Evolutionary conservation across 2,888 invertebrate species (phyloP), one percentile per base, ranked within the genome.

Genomic region (Geophilus truncorum): DNA sequence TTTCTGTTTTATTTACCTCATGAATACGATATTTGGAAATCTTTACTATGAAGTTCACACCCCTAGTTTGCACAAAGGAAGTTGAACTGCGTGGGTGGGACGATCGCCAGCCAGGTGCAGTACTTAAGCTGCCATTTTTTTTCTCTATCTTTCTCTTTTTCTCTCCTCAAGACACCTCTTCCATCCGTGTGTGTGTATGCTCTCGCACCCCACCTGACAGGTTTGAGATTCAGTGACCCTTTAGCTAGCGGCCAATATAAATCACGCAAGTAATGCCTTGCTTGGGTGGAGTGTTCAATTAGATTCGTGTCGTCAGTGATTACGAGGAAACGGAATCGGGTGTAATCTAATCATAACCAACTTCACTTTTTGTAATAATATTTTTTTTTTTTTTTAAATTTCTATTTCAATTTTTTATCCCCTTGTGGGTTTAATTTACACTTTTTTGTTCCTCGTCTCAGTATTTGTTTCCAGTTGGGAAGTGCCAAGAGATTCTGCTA

Each of bases 271-370:
- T 25, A 62, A 62, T 62, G 62, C 62, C 25, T 62, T 25, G 25
- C 62, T 62, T 62, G 62, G 62, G 62, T 62, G 62, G 62, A 62
- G 62, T 62, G 62, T 62, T 62, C 62, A 62, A 62, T 62, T 62
- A 62, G 62, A 62, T 62, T 62, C 62, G 62, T 62, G 62, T 62
- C 62, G 62, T 62, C 62, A 25, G 62, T 62, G 62, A 62, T 62
- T 62, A 62, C 62, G 25, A 62, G 62, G 25, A 62, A 62, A 45
- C n/a, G 45, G 45, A 45, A 45, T 45, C 45, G 45, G 45, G 45
- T 45, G 45, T 45, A 45, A 62, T 62, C 62, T 25, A 62, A 62
- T 62, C 62, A 62, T 25, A 62, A 25, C 25, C 25, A 23, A 23
- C 10, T 25, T 23, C 9, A 25, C 25, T 15, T 62, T 62, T 62